Evolutionary conservation across 1,140 invertebrate species (phyloP).

Genomic region (Drosophila parabipectinata): DNA sequence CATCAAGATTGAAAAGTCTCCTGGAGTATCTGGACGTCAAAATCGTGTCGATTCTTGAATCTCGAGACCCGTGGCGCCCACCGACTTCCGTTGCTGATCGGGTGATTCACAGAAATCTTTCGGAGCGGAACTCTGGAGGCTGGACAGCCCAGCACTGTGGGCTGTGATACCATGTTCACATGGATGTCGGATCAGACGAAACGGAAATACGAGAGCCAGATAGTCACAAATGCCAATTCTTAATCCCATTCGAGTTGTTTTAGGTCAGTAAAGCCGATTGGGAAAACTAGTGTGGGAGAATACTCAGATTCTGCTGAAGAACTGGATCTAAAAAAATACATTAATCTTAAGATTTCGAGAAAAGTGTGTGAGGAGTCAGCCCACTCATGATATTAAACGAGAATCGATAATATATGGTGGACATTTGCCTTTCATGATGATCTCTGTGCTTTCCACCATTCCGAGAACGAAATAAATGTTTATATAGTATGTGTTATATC

Average conservation of each 20-base stretch:
- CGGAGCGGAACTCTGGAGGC: slow-evolving; percentile 41
- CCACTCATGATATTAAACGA: background rate
- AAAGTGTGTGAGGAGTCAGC: background rate
- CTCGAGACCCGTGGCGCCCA: slow-evolving; percentile 59
- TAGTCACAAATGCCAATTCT: slow-evolving; percentile 31
- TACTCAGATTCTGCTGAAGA: background rate
- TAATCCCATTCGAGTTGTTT: slow-evolving; percentile 66
- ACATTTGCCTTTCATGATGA: slow-evolving; percentile 6
- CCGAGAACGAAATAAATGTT: slow-evolving; percentile 13
- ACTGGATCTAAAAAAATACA: too few species aligned
- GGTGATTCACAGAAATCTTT: slow-evolving; percentile 50
- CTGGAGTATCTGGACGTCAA: slow-evolving; percentile 54
- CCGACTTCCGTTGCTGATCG: slow-evolving; percentile 58
- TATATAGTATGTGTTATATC: slow-evolving; percentile 9
- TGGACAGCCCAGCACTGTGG: slow-evolving; percentile 21
- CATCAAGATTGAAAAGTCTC: slow-evolving; percentile 9
- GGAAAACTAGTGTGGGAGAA: slow-evolving; percentile 25
- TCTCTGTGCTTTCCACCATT: background rate
- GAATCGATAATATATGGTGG: background rate
- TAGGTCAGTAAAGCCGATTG: slow-evolving; percentile 67
- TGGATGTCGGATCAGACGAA: slow-evolving; percentile 32
- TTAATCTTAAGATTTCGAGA: too few species aligned
- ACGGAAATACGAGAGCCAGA: slow-evolving; percentile 39
- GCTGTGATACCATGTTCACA: slow-evolving; percentile 1
- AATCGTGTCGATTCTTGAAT: slow-evolving; percentile 51